phyloP scores from a whole-genome alignment of 2,797 vertebrate genomes.

The Enteromius fasciolatus region DNA sequence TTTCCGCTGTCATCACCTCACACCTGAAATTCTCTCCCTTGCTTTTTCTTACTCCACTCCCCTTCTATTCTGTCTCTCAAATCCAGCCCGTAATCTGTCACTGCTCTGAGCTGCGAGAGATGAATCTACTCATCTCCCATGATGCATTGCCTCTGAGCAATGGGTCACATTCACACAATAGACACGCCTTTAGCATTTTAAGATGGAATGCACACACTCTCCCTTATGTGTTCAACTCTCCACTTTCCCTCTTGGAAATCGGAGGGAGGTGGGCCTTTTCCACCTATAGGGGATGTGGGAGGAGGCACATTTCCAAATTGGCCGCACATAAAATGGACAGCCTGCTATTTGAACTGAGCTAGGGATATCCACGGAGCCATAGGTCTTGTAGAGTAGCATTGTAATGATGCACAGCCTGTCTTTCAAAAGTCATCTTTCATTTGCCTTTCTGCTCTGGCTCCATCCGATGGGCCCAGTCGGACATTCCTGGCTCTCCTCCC shows the following conservation, averaged over 20 bases:
- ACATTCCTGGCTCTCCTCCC: constrained; percentile 54
- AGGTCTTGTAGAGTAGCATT: constrained; percentile 35
- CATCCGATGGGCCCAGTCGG: constrained; percentile 24
- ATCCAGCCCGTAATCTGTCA: constrained; percentile 53
- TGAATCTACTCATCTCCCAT: constrained; percentile 62
- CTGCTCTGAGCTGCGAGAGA: constrained; percentile 50
- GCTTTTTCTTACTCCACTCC: constrained; percentile 28
- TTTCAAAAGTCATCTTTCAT: constrained; percentile 54
- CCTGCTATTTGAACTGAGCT: constrained; percentile 41
- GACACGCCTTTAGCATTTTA: constrained; percentile 53
- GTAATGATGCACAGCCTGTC: constrained; percentile 52
- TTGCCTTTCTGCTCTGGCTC: constrained; percentile 32
- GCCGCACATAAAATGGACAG: constrained; percentile 27
- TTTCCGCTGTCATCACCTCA: constrained; percentile 31
- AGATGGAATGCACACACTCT: constrained; percentile 39
- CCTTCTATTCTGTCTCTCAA: constrained; percentile 50
- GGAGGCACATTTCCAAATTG: constrained; percentile 24
- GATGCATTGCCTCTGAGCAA: constrained; percentile 53
- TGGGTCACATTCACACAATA: constrained; percentile 56
- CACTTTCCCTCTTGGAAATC: not conserved
- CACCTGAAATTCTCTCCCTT: not conserved
- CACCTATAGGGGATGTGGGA: constrained; percentile 16
- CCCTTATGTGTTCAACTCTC: constrained; percentile 49
- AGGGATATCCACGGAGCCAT: constrained; percentile 20
- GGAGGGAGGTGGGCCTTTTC: not conserved